phyloP scores from a whole-genome alignment of 2,797 vertebrate species.

The Cossypha caffra region DNA sequence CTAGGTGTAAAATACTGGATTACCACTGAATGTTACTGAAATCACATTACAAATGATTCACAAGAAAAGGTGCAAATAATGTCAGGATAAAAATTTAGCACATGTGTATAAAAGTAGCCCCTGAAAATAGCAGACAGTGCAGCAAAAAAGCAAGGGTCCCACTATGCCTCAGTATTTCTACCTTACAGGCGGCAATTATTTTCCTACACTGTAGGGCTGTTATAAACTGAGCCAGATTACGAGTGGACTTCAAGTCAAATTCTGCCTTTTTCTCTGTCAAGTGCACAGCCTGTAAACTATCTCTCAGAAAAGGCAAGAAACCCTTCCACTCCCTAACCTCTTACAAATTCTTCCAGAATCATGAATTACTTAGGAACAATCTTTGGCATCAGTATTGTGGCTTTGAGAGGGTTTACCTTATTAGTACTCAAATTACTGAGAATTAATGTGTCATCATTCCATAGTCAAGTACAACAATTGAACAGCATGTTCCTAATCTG shows the following conservation, averaged over 20 bases:
- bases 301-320: background rate
- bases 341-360: background rate
- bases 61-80: background rate
- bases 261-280: background rate
- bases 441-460: background rate
- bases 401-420: background rate
- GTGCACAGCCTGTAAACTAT: background rate
- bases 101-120: background rate
- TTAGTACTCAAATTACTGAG: background rate
- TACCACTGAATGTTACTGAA: background rate
- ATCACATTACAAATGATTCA: background rate
- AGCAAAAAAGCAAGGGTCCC: background rate
- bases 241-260: slow-evolving; percentile 6
- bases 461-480: background rate
- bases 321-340: background rate
- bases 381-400: background rate
- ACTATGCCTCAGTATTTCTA: background rate
- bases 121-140: background rate
- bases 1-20: background rate
- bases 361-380: background rate
- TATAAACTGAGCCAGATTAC: background rate
- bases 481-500: background rate
- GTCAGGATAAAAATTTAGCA: background rate
- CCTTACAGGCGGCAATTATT: slow-evolving; percentile 9
- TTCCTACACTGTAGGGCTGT: background rate